Evolutionary conservation across 1,140 invertebrate genomes (phyloP).

Genomic region (Micrasema minimum): DNA sequence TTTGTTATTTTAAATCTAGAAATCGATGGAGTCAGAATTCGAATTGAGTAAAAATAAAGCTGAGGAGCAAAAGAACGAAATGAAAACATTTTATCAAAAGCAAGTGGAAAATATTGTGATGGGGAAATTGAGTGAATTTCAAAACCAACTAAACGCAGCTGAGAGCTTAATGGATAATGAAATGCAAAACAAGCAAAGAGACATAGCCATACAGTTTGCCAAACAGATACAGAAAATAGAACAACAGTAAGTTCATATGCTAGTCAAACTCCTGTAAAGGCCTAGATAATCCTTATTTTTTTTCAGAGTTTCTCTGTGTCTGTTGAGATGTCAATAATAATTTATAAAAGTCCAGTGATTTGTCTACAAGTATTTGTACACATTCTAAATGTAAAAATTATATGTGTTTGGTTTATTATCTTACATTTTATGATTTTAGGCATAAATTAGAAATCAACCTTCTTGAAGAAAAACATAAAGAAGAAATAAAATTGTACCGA

Average conservation of each 20-base stretch:
- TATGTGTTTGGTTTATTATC: too few species aligned
- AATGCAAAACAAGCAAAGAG: slow-evolving; percentile 72
- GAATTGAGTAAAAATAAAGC: slow-evolving; percentile 68
- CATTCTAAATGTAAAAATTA: too few species aligned
- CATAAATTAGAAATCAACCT: slow-evolving; percentile 78
- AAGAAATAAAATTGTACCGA: slow-evolving; percentile 76
- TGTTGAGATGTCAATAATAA: too few species aligned
- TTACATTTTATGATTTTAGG: slow-evolving; percentile 68
- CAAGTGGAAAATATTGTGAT: slow-evolving; percentile 82
- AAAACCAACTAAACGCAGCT: slow-evolving; percentile 76
- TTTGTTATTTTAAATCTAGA: slow-evolving; percentile 60
- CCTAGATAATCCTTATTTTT: too few species aligned
- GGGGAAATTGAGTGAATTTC: slow-evolving; percentile 81
- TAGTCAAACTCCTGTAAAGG: too few species aligned
- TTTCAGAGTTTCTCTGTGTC: too few species aligned
- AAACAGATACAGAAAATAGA: slow-evolving; percentile 77
- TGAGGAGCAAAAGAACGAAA: slow-evolving; percentile 73
- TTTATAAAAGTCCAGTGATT: too few species aligned
- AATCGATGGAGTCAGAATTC: slow-evolving; percentile 67
- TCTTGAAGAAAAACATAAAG: slow-evolving; percentile 80
- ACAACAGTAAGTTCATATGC: slow-evolving; percentile 78
- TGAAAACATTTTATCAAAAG: slow-evolving; percentile 80
- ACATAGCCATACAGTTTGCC: slow-evolving; percentile 75
- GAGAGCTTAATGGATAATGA: slow-evolving; percentile 73
- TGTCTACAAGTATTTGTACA: too few species aligned